Conservation (phyloP, 2,797 vertebrate genomes). For the Eulemur rubriventer region DNA sequence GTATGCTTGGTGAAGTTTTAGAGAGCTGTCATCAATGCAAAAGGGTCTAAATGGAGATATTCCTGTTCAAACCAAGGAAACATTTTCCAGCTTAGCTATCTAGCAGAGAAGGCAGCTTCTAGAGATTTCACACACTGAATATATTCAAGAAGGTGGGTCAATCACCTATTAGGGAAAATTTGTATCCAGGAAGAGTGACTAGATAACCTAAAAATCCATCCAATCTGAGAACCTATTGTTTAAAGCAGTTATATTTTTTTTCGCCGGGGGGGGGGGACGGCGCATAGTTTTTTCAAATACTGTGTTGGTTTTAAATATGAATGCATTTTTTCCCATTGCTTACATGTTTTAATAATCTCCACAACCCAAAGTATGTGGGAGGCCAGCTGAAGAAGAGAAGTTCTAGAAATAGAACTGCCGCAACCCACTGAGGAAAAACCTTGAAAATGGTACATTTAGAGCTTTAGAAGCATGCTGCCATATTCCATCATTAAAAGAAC, state of each 20-base stretch:
- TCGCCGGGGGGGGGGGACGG: accelerated
- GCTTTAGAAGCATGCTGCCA: neutral
- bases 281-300: neutral
- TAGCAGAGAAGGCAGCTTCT: neutral
- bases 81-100: neutral
- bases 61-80: neutral
- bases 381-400: neutral
- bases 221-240: neutral
- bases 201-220: neutral
- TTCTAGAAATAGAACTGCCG: conserved; percentile 62
- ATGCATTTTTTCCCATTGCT: neutral
- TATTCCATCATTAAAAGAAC: neutral
- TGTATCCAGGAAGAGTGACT: neutral
- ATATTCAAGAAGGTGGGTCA: neutral
- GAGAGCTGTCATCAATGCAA: neutral
- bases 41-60: neutral
- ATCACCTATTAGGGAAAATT: neutral
- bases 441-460: neutral
- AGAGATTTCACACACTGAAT: neutral
- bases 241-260: neutral
- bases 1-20: neutral
- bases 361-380: neutral
- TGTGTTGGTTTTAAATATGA: conserved; percentile 19
- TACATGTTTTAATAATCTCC: conserved; percentile 63
- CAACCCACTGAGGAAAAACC: conserved; percentile 27